phyloP scores from a whole-genome alignment of 2,888 invertebrate genomes.

The Drosophila cyrtoloma region DNA sequence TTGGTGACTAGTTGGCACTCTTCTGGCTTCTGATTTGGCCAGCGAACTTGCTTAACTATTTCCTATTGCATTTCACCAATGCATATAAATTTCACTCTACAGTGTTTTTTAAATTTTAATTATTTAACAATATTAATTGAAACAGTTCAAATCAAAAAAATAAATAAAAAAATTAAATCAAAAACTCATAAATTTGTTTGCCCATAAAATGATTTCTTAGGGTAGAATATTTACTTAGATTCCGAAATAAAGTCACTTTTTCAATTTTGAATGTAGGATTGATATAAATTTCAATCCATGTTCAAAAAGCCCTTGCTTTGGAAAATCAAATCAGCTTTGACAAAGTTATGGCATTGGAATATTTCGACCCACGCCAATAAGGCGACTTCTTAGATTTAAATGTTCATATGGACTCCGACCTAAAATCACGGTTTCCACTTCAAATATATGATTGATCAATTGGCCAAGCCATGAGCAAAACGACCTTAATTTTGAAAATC shows the following conservation, averaged over 20 bases:
- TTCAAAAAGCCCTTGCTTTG: too few relatives aligned
- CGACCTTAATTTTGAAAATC: neutral
- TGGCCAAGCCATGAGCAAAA: neutral
- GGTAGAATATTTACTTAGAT: too few relatives aligned
- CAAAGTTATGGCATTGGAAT: too few relatives aligned
- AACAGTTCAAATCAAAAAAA: neutral
- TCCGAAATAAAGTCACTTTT: too few relatives aligned
- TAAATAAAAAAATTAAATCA: accelerated
- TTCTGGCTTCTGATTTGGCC: conserved; percentile 75
- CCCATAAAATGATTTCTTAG: neutral
- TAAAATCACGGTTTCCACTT: neutral
- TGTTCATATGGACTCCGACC: accelerated
- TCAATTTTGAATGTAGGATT: too few relatives aligned
- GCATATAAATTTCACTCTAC: neutral
- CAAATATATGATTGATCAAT: neutral
- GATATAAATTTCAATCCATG: too few relatives aligned
- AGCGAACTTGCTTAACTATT: conserved; percentile 64
- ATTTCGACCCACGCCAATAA: too few relatives aligned
- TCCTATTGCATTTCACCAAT: conserved; percentile 27
- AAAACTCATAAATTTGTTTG: neutral
- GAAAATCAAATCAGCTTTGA: too few relatives aligned
- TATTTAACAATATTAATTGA: neutral
- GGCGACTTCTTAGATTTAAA: too few relatives aligned
- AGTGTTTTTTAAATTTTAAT: neutral
- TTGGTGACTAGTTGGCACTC: conserved; percentile 55